Evolutionary conservation across 2,797 vertebrate genomes (phyloP), one percentile per base, ranked within the genome.

Genomic region (Argentina silus): DNA sequence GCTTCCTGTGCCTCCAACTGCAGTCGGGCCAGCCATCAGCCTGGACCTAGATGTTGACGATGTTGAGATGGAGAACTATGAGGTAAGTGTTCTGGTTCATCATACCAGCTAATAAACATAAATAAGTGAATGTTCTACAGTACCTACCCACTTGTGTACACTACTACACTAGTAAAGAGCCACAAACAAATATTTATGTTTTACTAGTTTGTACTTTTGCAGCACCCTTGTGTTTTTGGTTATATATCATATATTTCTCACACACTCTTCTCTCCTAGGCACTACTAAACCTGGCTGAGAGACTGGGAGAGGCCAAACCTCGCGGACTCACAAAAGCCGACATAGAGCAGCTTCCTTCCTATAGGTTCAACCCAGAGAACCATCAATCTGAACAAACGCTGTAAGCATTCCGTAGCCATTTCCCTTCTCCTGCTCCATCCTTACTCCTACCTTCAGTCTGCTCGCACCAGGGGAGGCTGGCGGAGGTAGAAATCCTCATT

Each of bases 31-130:
- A 73, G 95, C 98, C 82, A 98, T 99, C 93, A 98, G 98, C 88
- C 90, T 99, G 83, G 98, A 98, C 85, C 92, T 99, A 79, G 97
- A 98, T 50, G 98, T 98, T 89, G 97, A 99, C 69, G 97, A 99
- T 67, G 97, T 98, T 81, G 98, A 99, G 89, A 98, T 99, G 96
- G 98, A 98, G 90, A 99, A 98, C 87, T 99, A 99, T 10, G 97
- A 99, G 96, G 98, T 98, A 42, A 0, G 89, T 80, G 11, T 65
- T 3, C 17, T 14, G 57, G 56, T 27, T 19, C 42, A 8, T n/a
- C 50, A 44, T 23, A 17, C 7, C 17, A 7, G n/a, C 9, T 36
- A 17, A 17, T 15, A 57, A 17, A 12, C 19, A 23, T 17, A 15
- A 27, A n/a, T 63, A 4, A 10, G 17, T 74, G 53, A 47, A 11